phyloP scores from a whole-genome alignment of 1,140 invertebrate genomes.

The Drosophila kohkoa region DNA sequence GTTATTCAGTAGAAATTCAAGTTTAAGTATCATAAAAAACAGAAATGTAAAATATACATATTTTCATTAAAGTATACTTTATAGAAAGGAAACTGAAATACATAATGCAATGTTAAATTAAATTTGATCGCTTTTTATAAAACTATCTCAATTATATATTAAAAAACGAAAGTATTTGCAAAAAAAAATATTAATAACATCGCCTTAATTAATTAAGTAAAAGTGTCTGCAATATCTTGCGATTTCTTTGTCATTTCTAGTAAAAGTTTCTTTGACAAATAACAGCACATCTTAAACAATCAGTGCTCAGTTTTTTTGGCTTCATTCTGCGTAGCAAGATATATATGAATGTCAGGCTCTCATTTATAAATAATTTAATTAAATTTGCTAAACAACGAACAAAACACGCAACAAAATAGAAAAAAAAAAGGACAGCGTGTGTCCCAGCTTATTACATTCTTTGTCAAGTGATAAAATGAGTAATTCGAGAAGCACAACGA shows the following conservation, averaged over 20 bases:
- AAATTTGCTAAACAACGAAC: not conserved
- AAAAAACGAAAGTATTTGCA: too few relatives aligned
- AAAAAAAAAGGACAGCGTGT: not conserved
- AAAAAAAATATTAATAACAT: too few relatives aligned
- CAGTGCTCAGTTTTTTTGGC: not conserved
- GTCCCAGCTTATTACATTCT: conserved; percentile 14
- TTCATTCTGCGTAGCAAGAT: not conserved
- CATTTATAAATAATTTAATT: conserved; percentile 20
- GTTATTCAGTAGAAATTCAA: too few relatives aligned
- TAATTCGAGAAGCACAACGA: conserved; percentile 6
- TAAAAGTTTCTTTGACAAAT: not conserved
- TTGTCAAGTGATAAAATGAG: conserved; percentile 8
- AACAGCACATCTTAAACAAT: not conserved
- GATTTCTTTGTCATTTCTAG: not conserved
- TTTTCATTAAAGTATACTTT: too few relatives aligned
- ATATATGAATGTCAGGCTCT: not conserved
- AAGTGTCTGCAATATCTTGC: too few relatives aligned
- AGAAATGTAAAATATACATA: too few relatives aligned
- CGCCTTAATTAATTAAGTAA: too few relatives aligned
- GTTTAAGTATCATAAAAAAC: too few relatives aligned
- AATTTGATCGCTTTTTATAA: too few relatives aligned
- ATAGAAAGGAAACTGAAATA: too few relatives aligned
- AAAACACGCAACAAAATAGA: not conserved
- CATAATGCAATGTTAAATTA: too few relatives aligned
- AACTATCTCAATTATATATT: too few relatives aligned